Percentiles rank a stretch among this genome's conserved stretches.
Conservation (phyloP, 2,888 invertebrate species). For the Euclidia mi region DNA sequence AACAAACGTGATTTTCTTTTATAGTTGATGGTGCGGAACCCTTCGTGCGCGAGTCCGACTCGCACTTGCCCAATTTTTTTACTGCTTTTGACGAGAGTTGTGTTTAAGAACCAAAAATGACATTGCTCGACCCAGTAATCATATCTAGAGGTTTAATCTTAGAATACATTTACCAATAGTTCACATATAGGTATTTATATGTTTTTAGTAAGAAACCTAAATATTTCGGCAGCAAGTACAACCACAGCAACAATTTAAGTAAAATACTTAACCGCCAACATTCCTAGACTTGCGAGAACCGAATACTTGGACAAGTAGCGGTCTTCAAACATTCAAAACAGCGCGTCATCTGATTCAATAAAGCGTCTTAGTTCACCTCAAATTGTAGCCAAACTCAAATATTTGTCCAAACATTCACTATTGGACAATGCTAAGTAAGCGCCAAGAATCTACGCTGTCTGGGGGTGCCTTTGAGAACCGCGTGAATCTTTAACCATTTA, state of each 20-base stretch:
- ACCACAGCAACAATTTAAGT: not conserved
- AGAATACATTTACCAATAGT: too few species aligned
- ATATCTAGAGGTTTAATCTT: too few species aligned
- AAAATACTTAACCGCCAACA: not conserved
- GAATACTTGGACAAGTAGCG: conserved; percentile 4
- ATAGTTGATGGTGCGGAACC: too few species aligned
- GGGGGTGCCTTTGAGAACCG: conserved; percentile 27
- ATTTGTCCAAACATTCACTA: conserved; percentile 56
- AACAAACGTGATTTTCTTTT: too few species aligned
- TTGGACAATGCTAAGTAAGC: conserved; percentile 61
- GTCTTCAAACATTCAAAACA: conserved; percentile 55
- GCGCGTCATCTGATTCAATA: conserved; percentile 56
- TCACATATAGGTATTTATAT: too few species aligned
- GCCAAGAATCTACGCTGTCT: conserved; percentile 50
- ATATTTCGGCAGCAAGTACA: not conserved
- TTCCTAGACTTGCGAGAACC: too few species aligned
- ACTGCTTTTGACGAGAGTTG: too few species aligned
- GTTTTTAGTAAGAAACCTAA: not conserved
- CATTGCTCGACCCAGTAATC: too few species aligned
- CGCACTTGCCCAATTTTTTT: too few species aligned
- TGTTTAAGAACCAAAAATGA: too few species aligned
- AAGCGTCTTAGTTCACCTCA: conserved; percentile 54
- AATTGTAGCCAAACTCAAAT: conserved; percentile 57
- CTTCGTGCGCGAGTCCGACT: too few species aligned
- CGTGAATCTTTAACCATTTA: not conserved